Evolutionary conservation across 2,797 vertebrate species (phyloP).

Genomic region (Lagorchestes hirsutus): DNA sequence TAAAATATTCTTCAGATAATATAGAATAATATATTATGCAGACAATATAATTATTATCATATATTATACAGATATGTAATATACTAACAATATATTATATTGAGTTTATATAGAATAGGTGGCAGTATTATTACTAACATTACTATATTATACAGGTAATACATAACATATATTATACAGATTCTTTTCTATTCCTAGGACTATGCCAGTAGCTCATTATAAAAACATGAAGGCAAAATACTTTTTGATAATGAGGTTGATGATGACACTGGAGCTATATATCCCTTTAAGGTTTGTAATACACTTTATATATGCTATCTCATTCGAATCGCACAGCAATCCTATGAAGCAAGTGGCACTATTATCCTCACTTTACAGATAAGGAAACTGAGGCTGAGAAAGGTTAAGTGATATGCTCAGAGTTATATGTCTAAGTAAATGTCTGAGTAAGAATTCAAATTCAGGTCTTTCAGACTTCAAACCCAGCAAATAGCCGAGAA

Average conservation of each 20-base stretch:
- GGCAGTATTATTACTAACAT: background rate
- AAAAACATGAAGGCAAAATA: background rate
- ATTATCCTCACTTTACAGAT: background rate
- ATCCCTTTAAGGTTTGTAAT: background rate
- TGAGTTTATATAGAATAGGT: background rate
- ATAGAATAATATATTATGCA: too few species aligned
- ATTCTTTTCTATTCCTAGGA: background rate
- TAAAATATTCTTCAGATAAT: too few species aligned
- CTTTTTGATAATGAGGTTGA: background rate
- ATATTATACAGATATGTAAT: too few species aligned
- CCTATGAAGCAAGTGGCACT: background rate
- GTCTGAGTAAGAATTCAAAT: background rate
- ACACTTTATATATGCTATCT: background rate
- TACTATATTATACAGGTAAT: background rate
- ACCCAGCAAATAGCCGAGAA: background rate
- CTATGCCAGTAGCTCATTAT: background rate
- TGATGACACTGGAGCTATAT: background rate
- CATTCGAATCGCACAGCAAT: background rate
- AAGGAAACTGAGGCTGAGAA: background rate
- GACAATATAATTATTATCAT: too few species aligned
- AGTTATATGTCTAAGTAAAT: background rate
- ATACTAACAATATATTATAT: too few species aligned
- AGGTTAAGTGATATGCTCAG: background rate
- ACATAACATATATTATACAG: background rate
- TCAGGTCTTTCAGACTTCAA: background rate